Evolutionary conservation across 2,888 invertebrate genomes (phyloP).

Genomic region (Stenichneumon culpator): DNA sequence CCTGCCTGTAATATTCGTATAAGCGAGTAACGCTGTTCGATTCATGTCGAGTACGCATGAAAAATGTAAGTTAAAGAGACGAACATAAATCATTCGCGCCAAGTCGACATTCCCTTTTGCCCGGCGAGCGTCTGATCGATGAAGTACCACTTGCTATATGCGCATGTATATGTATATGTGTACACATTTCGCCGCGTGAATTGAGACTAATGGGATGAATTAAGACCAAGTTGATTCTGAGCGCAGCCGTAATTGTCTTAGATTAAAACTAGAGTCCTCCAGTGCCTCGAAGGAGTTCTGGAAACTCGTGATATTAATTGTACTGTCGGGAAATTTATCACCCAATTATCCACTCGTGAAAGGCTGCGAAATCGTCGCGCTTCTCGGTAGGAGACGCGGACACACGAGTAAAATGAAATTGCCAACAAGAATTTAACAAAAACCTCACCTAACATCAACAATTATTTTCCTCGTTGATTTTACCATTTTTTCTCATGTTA

Average conservation of each 20-base stretch:
- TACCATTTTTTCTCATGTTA: too few relatives aligned
- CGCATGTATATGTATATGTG: background rate
- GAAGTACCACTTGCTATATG: background rate
- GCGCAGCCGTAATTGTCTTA: background rate
- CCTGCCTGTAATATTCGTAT: background rate
- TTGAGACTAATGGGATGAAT: slow-evolving; percentile 8
- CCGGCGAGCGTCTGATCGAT: background rate
- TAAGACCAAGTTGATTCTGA: background rate
- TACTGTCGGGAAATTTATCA: slow-evolving; percentile 5
- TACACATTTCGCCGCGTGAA: background rate
- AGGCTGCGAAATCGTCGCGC: background rate
- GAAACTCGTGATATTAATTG: background rate
- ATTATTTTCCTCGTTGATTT: too few relatives aligned
- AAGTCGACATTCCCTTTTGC: background rate
- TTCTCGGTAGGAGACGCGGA: too few relatives aligned
- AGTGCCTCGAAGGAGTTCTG: background rate
- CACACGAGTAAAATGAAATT: slow-evolving; percentile 13
- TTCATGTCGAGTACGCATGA: slow-evolving; percentile 3
- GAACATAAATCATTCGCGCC: background rate
- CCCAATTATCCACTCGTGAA: slow-evolving; percentile 17
- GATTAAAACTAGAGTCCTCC: background rate
- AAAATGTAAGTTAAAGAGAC: background rate
- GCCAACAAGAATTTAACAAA: background rate
- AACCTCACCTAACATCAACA: too few relatives aligned
- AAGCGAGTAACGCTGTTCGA: background rate